Evolutionary conservation across 2,113 vertebrate species (phyloP).

Genomic region (Bostrychus sinensis): DNA sequence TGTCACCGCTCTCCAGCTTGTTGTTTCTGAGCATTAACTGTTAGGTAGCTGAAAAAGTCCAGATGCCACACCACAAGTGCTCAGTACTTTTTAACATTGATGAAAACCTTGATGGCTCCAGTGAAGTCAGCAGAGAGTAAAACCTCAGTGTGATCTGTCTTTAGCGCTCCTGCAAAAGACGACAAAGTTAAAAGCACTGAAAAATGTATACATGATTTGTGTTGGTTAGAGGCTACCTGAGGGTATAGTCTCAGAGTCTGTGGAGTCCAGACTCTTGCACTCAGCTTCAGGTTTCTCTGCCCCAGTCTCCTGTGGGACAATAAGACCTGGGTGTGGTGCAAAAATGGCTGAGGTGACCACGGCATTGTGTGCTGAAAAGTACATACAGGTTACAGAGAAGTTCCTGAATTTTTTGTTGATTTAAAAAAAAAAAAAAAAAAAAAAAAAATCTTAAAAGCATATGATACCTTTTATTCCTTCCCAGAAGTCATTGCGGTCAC

Average conservation of each 20-base stretch:
- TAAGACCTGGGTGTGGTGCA: constrained; percentile 93
- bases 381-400: background rate
- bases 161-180: constrained; percentile 84
- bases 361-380: constrained; percentile 90
- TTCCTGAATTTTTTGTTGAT: background rate
- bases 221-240: constrained; percentile 79
- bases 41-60: constrained; percentile 40
- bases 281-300: constrained; percentile 88
- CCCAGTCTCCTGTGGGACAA: constrained; percentile 84
- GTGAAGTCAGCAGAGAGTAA: constrained; percentile 98
- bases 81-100: constrained; percentile 94
- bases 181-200: background rate
- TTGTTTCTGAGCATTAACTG: constrained; percentile 45
- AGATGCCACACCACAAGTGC: constrained; percentile 26
- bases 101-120: constrained; percentile 98
- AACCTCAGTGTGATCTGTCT: constrained; percentile 94
- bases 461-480: constrained; percentile 98
- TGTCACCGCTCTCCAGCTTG: constrained; percentile 40
- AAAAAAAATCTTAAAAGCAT: background rate
- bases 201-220: background rate
- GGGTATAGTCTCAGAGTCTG: constrained; percentile 85
- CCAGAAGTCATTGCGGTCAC: constrained; percentile 99
- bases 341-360: constrained; percentile 98
- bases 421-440: background rate
- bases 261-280: constrained; percentile 82